These are phyloP conservation scores for Pangasius sanitwongsei DNA, from an alignment of 2,797 vertebrate genomes.

Conservation along the genomic window DNA sequence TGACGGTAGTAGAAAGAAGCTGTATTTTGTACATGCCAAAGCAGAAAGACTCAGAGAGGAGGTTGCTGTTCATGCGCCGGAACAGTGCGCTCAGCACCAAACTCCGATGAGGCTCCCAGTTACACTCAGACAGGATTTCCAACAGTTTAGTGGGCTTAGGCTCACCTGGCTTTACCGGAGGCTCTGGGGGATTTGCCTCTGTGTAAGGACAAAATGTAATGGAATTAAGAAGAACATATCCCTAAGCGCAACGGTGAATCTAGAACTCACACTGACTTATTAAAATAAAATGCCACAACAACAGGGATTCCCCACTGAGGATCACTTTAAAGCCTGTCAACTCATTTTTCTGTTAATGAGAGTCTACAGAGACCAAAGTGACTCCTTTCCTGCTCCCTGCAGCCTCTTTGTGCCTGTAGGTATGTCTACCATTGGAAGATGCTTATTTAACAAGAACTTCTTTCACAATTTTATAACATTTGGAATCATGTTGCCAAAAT, in stretches of 20 bases:
- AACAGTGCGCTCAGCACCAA: slow-evolving; percentile 83
- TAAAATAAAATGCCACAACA: neutral
- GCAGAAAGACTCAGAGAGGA: slow-evolving; percentile 71
- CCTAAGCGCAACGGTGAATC: neutral
- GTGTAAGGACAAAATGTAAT: neutral
- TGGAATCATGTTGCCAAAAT: neutral
- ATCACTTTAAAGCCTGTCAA: neutral
- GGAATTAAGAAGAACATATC: neutral
- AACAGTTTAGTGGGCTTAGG: slow-evolving; percentile 79
- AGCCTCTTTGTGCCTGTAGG: neutral
- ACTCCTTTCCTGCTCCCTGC: no score
- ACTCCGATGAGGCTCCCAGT: slow-evolving; percentile 83
- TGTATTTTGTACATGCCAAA: slow-evolving; percentile 83
- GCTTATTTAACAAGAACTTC: neutral
- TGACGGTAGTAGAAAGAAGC: slow-evolving; percentile 77
- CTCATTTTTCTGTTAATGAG: neutral
- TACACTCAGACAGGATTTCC: slow-evolving; percentile 89
- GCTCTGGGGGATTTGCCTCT: neutral
- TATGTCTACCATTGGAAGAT: neutral
- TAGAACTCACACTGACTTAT: neutral
- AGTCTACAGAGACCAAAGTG: no score
- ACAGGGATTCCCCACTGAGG: neutral
- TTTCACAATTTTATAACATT: neutral
- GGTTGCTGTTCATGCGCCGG: slow-evolving; percentile 74
- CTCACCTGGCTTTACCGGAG: slow-evolving; percentile 46